A percentile compares a stretch with the other conserved stretches of the same genome.
Evolutionary conservation across 2,113 vertebrate genomes (phyloP).

Genomic region (Rhynchomys soricoides): DNA sequence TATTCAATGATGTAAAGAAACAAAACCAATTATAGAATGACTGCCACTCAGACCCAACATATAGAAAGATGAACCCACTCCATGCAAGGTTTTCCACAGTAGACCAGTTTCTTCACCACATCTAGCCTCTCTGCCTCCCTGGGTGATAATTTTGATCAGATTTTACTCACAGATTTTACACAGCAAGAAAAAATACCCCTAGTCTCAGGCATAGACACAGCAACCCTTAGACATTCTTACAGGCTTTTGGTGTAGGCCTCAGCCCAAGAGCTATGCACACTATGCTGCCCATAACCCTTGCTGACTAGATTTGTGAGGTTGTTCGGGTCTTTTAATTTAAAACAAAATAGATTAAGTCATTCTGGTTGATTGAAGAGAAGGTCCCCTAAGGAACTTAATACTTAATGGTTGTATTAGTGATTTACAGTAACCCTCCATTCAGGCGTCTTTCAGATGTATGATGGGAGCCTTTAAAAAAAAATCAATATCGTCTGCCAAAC

Average conservation of each 20-base stretch:
- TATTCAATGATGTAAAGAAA: background rate
- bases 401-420: conserved; percentile 60
- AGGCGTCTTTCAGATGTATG: conserved; percentile 62
- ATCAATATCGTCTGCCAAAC: conserved; percentile 62
- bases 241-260: background rate
- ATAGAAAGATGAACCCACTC: background rate
- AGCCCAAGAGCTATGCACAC: background rate
- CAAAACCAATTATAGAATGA: background rate
- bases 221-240: no score
- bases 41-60: background rate
- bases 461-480: conserved; percentile 63
- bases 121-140: background rate
- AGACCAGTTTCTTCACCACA: background rate
- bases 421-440: conserved; percentile 68
- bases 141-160: background rate
- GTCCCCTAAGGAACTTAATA: conserved; percentile 50
- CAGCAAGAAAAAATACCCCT: background rate
- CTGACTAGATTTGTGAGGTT: background rate
- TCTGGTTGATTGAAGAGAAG: conserved; percentile 36
- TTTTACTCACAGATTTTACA: background rate
- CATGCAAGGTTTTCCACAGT: background rate
- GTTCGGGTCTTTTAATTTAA: conserved; percentile 57
- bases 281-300: background rate
- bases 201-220: background rate
- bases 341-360: conserved; percentile 56